Base-by-base conservation (phyloP, 2,113 vertebrate species). In the Microtus pennsylvanicus region DNA sequence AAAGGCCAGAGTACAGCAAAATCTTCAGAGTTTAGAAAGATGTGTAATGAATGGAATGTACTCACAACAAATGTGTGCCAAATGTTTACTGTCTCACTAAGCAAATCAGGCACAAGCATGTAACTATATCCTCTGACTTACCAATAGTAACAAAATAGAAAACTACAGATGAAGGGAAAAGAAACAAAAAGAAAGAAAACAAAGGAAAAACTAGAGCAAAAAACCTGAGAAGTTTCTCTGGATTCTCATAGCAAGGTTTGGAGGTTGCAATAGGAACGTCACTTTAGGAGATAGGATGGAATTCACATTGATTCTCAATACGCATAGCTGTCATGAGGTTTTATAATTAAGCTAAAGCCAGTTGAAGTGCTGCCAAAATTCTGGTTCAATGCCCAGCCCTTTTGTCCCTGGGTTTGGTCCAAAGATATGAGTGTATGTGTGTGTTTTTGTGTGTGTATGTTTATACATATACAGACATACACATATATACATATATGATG, bases 121-220 rank as follows among this genome's bases (percentile, higher is more conserved):
- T 85, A 77, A 93, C 26, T 65, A 17, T 75, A 12, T 86, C 24
- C 19, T 90, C 42, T 28, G 42, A 76, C 33, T 58, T 63, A 61
- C 47, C 72, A 85, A 92, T 30, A 26, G 75, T 83, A 87, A 45
- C 8, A 72, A 86, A 93, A 87, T 50, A 93, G 50, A 91, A 91
- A 95, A 89, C 4, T 24, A n/a, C 55, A 58, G 55, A 58, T 19
- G 14, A 70, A 70, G 14, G 6, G 2, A n/a, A 19, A 55, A 22
- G 47, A 58, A 19, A 50, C 1, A 50, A 3, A 33, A 10, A 22
- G 47, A 45, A 50, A 63, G 22, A 63, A 89, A 88, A 90, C 3
- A 78, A 33, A 91, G 81, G 82, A 65, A 38, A 8, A 63, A 42
- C 13, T 63, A 33, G 19, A 19, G 30, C 77, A 19, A 76, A 55